A percentile compares a stretch with the other conserved stretches of the same genome.
phyloP scores from a whole-genome alignment of 2,113 vertebrate species.

The Prochilodus magdalenae region DNA sequence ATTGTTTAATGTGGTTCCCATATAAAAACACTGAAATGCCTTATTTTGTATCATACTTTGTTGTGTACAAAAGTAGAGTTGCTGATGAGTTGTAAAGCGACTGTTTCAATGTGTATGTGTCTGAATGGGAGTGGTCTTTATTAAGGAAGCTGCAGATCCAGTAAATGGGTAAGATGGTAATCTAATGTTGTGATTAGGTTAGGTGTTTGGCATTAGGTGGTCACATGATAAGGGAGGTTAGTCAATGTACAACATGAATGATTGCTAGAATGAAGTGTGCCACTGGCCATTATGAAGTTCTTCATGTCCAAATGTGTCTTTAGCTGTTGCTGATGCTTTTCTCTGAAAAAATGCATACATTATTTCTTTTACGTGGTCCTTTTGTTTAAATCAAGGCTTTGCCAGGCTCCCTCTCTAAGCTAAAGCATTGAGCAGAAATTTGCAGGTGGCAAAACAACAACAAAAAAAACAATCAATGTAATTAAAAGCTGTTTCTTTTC shows the following conservation, averaged over 20 bases:
- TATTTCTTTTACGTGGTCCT: conserved; percentile 14
- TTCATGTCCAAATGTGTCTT: conserved; percentile 59
- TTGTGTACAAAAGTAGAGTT: conserved; percentile 91
- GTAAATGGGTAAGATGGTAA: conserved; percentile 52
- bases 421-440: conserved; percentile 84
- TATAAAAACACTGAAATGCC: conserved; percentile 99
- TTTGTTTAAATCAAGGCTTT: conserved; percentile 47
- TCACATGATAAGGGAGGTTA: conserved; percentile 12
- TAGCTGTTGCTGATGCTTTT: conserved; percentile 51
- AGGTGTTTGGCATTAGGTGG: conserved; percentile 38
- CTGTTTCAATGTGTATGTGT: conserved; percentile 74
- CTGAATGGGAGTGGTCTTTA: conserved; percentile 57
- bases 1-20: conserved; percentile 87
- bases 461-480: conserved; percentile 91
- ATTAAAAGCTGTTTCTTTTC: conserved; percentile 79
- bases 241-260: conserved; percentile 49
- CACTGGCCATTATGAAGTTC: conserved; percentile 56
- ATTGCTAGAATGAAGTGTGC: conserved; percentile 59
- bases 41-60: conserved; percentile 99
- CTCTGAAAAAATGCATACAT: conserved; percentile 51
- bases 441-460: conserved; percentile 73
- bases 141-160: conserved; percentile 59
- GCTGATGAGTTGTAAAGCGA: conserved; percentile 90
- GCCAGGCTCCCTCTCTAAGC: conserved; percentile 56
- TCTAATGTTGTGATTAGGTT: conserved; percentile 48